Evolutionary conservation across 2,113 vertebrate species (phyloP).

Genomic region (Oncorhynchus kisutch): DNA sequence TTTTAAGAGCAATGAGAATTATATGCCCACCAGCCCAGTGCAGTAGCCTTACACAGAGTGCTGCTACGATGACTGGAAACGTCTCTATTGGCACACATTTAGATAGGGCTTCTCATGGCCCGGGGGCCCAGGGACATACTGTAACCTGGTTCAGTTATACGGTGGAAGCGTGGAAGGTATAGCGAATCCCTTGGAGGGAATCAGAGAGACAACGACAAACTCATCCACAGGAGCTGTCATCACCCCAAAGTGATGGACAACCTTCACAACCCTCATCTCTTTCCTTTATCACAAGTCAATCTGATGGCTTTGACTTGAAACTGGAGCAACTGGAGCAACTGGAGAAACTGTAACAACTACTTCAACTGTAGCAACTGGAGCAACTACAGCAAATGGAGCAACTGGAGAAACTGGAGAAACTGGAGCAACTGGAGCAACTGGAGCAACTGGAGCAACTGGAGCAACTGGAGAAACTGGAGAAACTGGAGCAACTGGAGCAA

Average conservation of each 20-base stretch:
- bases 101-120: constrained; percentile 45
- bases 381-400: too few relatives aligned
- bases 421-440: too few relatives aligned
- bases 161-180: constrained; percentile 31
- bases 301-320: too few relatives aligned
- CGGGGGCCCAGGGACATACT: constrained; percentile 15
- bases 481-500: background rate
- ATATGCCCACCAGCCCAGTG: constrained; percentile 57
- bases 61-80: constrained; percentile 66
- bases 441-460: too few relatives aligned
- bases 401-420: fast-evolving
- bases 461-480: background rate
- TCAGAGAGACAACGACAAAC: constrained; percentile 53
- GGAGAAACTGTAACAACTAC: too few relatives aligned
- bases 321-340: too few relatives aligned
- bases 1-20: constrained; percentile 42
- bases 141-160: constrained; percentile 22
- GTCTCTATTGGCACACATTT: constrained; percentile 51
- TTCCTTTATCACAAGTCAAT: constrained; percentile 18
- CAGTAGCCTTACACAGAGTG: constrained; percentile 55
- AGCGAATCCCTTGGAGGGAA: constrained; percentile 35
- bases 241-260: constrained; percentile 27
- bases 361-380: too few relatives aligned
- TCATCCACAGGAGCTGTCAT: constrained; percentile 48
- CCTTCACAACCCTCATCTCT: constrained; percentile 19